Conservation (phyloP, 1,140 invertebrate genomes). For the Paraescarpia echinospica region DNA sequence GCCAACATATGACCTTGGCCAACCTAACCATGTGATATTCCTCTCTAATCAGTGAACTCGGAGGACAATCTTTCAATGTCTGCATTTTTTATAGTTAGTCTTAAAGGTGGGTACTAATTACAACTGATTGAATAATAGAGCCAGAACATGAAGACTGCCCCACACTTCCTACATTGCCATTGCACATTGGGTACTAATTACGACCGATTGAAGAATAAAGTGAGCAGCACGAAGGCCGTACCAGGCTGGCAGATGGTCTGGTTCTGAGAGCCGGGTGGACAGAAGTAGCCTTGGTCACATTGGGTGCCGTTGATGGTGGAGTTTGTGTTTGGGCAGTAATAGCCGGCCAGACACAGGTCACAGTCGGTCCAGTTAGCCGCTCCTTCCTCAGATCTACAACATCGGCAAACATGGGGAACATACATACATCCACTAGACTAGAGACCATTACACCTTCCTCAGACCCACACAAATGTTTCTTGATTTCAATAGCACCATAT, state of each 20-base stretch:
- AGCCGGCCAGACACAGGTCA: slow-evolving; percentile 48
- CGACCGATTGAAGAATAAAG: neutral
- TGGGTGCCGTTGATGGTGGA: slow-evolving; percentile 46
- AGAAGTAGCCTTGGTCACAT: slow-evolving; percentile 47
- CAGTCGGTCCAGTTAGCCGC: slow-evolving; percentile 45
- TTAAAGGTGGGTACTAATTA: too few relatives aligned
- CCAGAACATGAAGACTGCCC: neutral
- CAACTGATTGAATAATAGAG: neutral
- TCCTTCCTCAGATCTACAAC: slow-evolving; percentile 22
- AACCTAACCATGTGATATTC: too few relatives aligned
- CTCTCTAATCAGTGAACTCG: too few relatives aligned
- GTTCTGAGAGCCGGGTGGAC: slow-evolving; percentile 46
- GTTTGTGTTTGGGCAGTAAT: slow-evolving; percentile 46
- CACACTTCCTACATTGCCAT: too few relatives aligned
- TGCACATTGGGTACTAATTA: too few relatives aligned
- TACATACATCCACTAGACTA: too few relatives aligned
- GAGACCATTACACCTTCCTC: too few relatives aligned
- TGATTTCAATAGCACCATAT: too few relatives aligned
- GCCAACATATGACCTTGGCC: too few relatives aligned
- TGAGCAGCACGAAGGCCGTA: slow-evolving; percentile 21
- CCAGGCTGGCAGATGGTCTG: slow-evolving; percentile 49
- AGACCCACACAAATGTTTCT: too few relatives aligned
- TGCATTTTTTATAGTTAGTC: too few relatives aligned
- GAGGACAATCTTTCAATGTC: too few relatives aligned
- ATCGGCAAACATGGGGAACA: neutral